These are phyloP conservation scores for Drosophila ercepeae DNA, from an alignment of 1,140 invertebrate species.

Conservation along the genomic window DNA sequence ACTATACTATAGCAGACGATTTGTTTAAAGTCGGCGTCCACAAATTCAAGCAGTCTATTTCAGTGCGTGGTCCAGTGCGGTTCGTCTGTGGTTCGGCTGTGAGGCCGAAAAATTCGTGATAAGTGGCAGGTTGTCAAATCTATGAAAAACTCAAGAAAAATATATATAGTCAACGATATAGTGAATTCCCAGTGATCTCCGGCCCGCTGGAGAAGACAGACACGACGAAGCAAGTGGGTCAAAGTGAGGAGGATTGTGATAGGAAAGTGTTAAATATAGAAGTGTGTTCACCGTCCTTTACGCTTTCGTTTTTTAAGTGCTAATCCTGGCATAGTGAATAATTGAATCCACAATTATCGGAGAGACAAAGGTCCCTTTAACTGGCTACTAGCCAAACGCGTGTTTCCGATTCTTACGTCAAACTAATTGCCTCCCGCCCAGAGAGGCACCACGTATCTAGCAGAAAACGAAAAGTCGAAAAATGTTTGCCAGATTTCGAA, in stretches of 20 bases:
- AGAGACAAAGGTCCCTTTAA: slow-evolving; percentile 23
- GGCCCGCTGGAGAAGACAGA: slow-evolving; percentile 40
- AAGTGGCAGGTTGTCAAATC: slow-evolving; percentile 75
- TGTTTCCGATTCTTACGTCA: slow-evolving; percentile 68
- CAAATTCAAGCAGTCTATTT: slow-evolving; percentile 72
- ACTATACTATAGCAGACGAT: slow-evolving; percentile 18
- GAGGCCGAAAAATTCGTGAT: slow-evolving; percentile 9
- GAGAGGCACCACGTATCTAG: slow-evolving; percentile 15
- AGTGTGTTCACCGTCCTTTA: slow-evolving; percentile 20
- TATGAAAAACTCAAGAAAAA: slow-evolving; percentile 41
- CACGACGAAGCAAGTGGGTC: slow-evolving; percentile 55
- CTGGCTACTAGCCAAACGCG: slow-evolving; percentile 71
- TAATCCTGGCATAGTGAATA: slow-evolving; percentile 53
- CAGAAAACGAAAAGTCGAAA: slow-evolving; percentile 3
- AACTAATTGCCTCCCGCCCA: slow-evolving; percentile 38
- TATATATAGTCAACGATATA: slow-evolving; percentile 33
- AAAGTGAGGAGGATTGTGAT: slow-evolving; percentile 42
- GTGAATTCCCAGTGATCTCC: slow-evolving; percentile 21
- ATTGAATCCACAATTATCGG: slow-evolving; percentile 62
- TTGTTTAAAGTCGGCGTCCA: slow-evolving; percentile 30
- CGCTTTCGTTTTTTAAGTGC: neutral
- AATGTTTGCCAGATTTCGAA: slow-evolving; percentile 82
- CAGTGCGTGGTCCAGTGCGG: slow-evolving; percentile 80
- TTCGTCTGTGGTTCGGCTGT: slow-evolving; percentile 40
- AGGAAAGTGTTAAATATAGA: slow-evolving; percentile 43